These are phyloP conservation scores for Sakesphorus luctuosus DNA, from an alignment of 2,113 vertebrate species.

Conservation along the genomic window DNA sequence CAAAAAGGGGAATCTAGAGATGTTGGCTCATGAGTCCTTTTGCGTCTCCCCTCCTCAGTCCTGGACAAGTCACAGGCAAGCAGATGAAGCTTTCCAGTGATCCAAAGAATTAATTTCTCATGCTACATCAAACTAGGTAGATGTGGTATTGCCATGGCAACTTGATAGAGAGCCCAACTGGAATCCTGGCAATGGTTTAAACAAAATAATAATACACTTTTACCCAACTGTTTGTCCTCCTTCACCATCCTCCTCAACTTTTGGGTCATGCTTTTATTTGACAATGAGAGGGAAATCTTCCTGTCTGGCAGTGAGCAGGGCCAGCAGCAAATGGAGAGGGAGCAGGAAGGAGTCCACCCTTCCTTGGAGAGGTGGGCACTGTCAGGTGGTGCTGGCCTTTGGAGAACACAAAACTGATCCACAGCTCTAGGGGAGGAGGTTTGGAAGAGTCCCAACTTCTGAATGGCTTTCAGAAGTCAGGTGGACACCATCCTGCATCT, in stretches of 20 bases:
- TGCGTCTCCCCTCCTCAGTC: neutral
- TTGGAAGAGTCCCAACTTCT: neutral
- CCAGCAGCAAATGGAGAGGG: neutral
- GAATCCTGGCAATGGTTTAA: neutral
- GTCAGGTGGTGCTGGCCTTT: neutral
- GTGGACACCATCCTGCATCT: neutral
- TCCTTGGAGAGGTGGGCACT: neutral
- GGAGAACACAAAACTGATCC: neutral
- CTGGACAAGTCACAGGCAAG: neutral
- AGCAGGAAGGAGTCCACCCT: neutral
- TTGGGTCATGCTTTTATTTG: neutral
- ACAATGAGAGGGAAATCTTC: neutral
- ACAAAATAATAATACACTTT: neutral
- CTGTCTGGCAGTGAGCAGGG: neutral
- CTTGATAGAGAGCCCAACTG: neutral
- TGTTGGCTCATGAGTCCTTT: neutral
- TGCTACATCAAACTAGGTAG: slow-evolving; percentile 1
- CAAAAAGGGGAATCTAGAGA: neutral
- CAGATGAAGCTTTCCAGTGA: slow-evolving; percentile 48
- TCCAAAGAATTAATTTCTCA: slow-evolving; percentile 12
- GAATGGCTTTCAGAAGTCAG: neutral
- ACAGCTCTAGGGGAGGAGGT: neutral
- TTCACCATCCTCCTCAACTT: neutral
- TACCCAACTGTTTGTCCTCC: neutral
- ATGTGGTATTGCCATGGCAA: slow-evolving; percentile 42